Evolutionary conservation across 2,888 invertebrate species (phyloP), one percentile per base, ranked within the genome.

Genomic region (Heliconius ethilla): DNA sequence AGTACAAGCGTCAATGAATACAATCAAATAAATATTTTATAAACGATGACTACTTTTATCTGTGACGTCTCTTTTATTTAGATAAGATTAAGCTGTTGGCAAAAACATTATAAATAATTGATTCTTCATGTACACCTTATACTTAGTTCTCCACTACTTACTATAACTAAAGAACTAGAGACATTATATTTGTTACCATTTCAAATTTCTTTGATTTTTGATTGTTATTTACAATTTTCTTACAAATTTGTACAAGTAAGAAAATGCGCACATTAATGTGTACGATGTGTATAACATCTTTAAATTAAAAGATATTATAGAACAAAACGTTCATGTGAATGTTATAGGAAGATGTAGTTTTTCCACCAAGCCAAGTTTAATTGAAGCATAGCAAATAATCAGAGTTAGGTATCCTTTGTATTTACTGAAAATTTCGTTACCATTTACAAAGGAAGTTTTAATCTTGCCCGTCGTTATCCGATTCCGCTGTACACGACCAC

Each of bases 381-480:
- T 55, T 72, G 33, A 55, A 59, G 33, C n/a, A 33, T 37, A 15
- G 33, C 40, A 67, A 73, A 73, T 55, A 66, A 55, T 37, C n/a
- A 9, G 37, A 55, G 6, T 66, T 25, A 76, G 51, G 25, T 51
- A 25, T 72, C 18, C 65, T 72, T 72, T 72, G 77, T 73, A 25
- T 67, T 65, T 74, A 15, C 66, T 65, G 72, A 76, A 67, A 76
- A 78, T 63, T 78, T 81, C 75, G 77, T 77, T 80, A 80, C 40
- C 70, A 66, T 77, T 77, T 75, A 81, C 81, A 82, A 81, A 81
- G 84, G 82, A 76, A 76, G 78, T 76, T 80, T 81, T 78, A 80
- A 81, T 81, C 79, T 77, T 75, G 78, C 76, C 74, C 69, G 76
- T 63, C 72, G 75, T 77, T 79, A 77, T 76, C 75, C 78, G 79